Base-by-base conservation (phyloP, 2,888 invertebrate species). In the Girardia tigrina region DNA sequence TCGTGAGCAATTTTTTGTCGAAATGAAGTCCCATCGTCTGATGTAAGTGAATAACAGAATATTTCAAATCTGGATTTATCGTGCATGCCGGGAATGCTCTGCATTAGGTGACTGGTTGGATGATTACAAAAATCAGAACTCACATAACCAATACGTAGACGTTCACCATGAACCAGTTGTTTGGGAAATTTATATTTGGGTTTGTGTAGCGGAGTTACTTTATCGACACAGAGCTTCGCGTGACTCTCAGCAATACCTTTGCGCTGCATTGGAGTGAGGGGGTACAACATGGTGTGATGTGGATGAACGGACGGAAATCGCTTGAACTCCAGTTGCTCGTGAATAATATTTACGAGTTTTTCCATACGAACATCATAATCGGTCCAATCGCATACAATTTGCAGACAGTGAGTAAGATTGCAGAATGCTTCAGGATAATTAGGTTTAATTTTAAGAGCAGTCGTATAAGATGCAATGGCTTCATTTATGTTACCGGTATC, bases 61-160 rank as follows among this genome's bases (percentile, higher is more conserved):
- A 87, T 81, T 83, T 85, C 79, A 8, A 80, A 72, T 16, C 36
- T 70, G 26, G 70, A 28, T 4, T 28, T 29, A 20, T 76, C 29
- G 28, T 76, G 76, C 76, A 76, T 26, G 29, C 95, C 97, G 70
- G 98, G 98, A 80, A 98, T 90, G 29, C 94, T 94, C 84, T 99
- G 98, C 98, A 98, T 98, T 79, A 98, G 87, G 86, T 99, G 98
- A 75, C 95, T 94, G 42, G 98, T 99, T 42, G 98, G 98, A 86
- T 98, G 98, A 85, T 98, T 98, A 73, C 98, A 97, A 84, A 98
- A 98, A 85, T 98, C 98, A 74, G 97, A 97, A 80, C 95, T 95
- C 0, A 98, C 93, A 83, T 98, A 98, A 72, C 98, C 98, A 80
- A 98, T 90, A 77, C 89, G 88, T 76, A 98, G 85, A 20, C 94